phyloP scores from a whole-genome alignment of 2,113 vertebrate genomes.

The Fulmarus glacialis region DNA sequence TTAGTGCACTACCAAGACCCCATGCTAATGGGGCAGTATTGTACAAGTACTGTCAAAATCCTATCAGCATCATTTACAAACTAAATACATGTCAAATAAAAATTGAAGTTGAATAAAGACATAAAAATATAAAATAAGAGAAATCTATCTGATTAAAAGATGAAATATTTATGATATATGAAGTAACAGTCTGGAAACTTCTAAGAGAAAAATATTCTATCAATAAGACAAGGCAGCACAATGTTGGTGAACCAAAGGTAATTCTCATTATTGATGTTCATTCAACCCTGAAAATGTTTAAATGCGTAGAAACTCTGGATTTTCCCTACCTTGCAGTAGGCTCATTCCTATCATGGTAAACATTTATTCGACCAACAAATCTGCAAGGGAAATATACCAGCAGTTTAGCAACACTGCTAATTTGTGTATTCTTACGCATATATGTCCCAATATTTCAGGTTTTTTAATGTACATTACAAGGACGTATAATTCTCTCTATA shows the following conservation, averaged over 20 bases:
- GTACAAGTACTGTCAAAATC: not conserved
- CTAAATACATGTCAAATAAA: not conserved
- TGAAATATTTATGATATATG: not conserved
- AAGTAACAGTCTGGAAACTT: not conserved
- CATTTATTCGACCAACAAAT: conserved; percentile 93
- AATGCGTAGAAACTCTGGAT: not conserved
- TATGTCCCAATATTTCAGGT: not conserved
- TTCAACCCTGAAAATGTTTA: not conserved
- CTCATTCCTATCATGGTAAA: conserved; percentile 90
- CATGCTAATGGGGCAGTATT: not conserved
- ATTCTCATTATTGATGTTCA: not conserved
- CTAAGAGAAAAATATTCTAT: not conserved
- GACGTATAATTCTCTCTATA: not conserved
- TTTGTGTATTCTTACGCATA: not conserved
- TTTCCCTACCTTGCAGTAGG: conserved; percentile 86
- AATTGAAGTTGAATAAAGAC: not conserved
- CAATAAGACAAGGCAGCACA: not conserved
- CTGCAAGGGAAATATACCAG: conserved; percentile 69
- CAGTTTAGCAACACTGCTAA: not conserved
- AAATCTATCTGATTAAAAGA: not conserved
- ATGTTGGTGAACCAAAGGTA: not conserved
- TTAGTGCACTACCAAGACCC: not conserved
- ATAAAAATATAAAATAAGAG: not conserved
- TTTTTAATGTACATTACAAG: not conserved
- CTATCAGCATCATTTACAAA: not conserved